phyloP scores from a whole-genome alignment of 1,140 invertebrate species.

The Nymphalis io region DNA sequence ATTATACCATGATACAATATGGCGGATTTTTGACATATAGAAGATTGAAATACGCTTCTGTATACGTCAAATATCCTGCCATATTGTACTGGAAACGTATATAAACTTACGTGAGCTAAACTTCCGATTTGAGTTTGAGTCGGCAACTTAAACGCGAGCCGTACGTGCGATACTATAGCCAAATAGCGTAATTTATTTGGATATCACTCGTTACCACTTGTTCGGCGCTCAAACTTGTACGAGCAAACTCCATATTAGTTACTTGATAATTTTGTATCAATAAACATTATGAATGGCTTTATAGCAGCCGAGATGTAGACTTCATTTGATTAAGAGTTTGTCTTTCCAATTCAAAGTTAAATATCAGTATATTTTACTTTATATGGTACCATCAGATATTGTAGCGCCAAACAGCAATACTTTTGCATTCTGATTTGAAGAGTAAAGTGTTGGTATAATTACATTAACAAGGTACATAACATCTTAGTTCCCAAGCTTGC shows the following conservation, averaged over 20 bases:
- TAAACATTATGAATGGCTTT: conserved; percentile 25
- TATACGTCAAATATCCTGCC: conserved; percentile 7
- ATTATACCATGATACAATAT: no score
- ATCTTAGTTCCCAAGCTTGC: no score
- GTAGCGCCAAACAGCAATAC: no score
- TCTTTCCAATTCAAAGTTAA: conserved; percentile 3
- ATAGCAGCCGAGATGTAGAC: conserved; percentile 3
- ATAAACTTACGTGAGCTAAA: conserved; percentile 45
- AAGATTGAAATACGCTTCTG: neutral
- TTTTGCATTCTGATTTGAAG: no score
- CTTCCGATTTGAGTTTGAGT: conserved; percentile 51
- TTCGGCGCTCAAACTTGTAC: conserved; percentile 40
- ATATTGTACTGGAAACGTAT: conserved; percentile 30
- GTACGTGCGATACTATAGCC: conserved; percentile 45
- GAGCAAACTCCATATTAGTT: conserved; percentile 28
- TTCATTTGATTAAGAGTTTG: neutral
- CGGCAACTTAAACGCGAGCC: conserved; percentile 40
- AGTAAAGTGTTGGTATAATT: no score
- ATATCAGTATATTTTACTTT: neutral
- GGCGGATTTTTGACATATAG: neutral
- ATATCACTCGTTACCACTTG: conserved; percentile 48
- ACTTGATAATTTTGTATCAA: conserved; percentile 36
- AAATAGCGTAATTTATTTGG: conserved; percentile 49
- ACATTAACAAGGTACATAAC: no score
- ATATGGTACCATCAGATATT: neutral